Evolutionary conservation across 2,888 invertebrate genomes (phyloP).

Genomic region (Baronia brevicornis): DNA sequence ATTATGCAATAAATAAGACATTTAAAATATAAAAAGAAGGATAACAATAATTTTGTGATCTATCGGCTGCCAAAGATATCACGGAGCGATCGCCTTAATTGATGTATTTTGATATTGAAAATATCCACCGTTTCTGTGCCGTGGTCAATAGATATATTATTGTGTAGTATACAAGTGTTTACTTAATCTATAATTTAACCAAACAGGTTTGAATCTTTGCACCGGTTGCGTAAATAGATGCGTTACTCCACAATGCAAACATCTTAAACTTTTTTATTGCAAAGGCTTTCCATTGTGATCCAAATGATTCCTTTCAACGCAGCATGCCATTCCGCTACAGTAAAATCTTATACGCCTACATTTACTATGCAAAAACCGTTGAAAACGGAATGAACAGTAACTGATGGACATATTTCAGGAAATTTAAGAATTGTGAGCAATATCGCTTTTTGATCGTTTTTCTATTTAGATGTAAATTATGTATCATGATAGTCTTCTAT

Average conservation of each 20-base stretch:
- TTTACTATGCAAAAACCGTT: conserved; percentile 56
- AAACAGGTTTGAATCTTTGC: conserved; percentile 1
- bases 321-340: conserved; percentile 37
- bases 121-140: too few relatives aligned
- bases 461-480: too few relatives aligned
- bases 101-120: too few relatives aligned
- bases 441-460: not conserved
- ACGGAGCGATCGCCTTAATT: too few relatives aligned
- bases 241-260: conserved; percentile 17
- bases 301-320: conserved; percentile 34
- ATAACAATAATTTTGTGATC: too few relatives aligned
- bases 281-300: conserved; percentile 32
- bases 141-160: too few relatives aligned
- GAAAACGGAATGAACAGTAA: conserved; percentile 25
- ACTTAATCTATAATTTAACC: not conserved
- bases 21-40: too few relatives aligned
- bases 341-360: conserved; percentile 60
- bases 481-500: too few relatives aligned
- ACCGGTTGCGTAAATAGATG: conserved; percentile 9
- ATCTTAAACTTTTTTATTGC: conserved; percentile 39
- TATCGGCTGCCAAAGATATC: too few relatives aligned
- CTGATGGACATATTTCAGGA: conserved; percentile 31
- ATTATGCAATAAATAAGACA: too few relatives aligned
- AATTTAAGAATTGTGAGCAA: conserved; percentile 6
- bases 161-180: too few relatives aligned